Conservation (phyloP, 1,140 invertebrate genomes). For the Neotoxoptera formosana region DNA sequence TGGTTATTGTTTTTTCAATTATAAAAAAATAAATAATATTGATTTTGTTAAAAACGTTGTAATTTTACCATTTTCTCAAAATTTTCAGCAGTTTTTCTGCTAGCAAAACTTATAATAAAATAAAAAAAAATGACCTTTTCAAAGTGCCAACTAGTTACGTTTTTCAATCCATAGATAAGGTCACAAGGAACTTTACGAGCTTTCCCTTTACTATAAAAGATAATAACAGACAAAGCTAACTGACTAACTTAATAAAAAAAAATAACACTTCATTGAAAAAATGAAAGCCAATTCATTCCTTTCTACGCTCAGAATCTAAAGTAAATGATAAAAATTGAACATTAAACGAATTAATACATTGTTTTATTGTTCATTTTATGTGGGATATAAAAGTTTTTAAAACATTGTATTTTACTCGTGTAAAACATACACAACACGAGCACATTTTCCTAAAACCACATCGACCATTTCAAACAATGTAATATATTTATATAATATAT, state of each 20-base stretch:
- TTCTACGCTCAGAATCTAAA: neutral
- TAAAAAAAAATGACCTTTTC: slow-evolving; percentile 4
- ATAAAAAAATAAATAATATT: neutral
- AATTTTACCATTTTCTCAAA: neutral
- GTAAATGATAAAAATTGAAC: neutral
- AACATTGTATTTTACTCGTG: neutral
- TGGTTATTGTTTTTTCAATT: neutral
- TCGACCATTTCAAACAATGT: neutral
- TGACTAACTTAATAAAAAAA: neutral
- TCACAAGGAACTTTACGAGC: neutral
- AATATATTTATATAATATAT: neutral
- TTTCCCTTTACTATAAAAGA: neutral
- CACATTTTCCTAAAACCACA: neutral
- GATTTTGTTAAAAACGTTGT: neutral
- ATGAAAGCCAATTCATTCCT: neutral
- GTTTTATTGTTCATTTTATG: neutral
- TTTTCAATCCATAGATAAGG: slow-evolving; percentile 15
- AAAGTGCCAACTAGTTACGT: slow-evolving; percentile 15
- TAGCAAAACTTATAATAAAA: neutral
- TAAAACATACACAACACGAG: neutral
- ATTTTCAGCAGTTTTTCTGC: neutral
- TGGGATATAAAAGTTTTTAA: neutral
- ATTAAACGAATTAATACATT: neutral
- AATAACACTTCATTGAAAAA: neutral
- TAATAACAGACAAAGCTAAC: slow-evolving; percentile 1